Evolutionary conservation across 2,797 vertebrate species (phyloP).

Genomic region (Nothura maculosa): DNA sequence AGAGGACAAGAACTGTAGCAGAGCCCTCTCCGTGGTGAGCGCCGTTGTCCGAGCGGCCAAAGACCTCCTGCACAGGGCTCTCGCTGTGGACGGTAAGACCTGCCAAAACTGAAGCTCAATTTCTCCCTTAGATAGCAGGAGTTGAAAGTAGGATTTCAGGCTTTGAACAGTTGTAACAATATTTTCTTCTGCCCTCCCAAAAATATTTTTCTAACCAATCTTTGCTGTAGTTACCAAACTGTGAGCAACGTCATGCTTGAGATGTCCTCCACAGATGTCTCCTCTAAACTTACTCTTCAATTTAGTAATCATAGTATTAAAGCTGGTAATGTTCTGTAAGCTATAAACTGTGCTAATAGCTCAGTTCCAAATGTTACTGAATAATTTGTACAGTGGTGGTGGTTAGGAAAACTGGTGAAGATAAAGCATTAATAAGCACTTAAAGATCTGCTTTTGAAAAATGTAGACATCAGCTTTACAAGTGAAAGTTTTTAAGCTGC

Average conservation of each 20-base stretch:
- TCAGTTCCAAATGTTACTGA: background rate
- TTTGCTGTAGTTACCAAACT: background rate
- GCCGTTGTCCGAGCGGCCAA: conserved; percentile 96
- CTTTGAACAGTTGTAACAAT: background rate
- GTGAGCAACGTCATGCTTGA: background rate
- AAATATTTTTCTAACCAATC: background rate
- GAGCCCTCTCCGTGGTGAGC: conserved; percentile 96
- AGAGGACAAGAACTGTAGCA: conserved; percentile 98
- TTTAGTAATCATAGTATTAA: background rate
- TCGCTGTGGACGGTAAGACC: conserved; percentile 95
- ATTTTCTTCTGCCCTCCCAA: background rate
- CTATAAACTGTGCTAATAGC: rapidly evolving
- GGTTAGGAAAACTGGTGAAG: background rate
- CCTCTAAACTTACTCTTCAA: rapidly evolving
- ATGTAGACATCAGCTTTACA: background rate
- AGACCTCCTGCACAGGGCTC: conserved; percentile 96
- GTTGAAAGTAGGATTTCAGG: background rate
- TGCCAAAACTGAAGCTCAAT: background rate
- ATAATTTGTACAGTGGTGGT: background rate
- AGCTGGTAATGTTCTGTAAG: background rate
- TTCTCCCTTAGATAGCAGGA: background rate
- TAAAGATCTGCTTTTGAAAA: background rate
- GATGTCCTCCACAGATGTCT: background rate
- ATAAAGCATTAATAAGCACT: background rate
- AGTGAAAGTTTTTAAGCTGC: background rate